phyloP scores from a whole-genome alignment of 2,888 invertebrate genomes.

The Cataglyphis altisquamis region DNA sequence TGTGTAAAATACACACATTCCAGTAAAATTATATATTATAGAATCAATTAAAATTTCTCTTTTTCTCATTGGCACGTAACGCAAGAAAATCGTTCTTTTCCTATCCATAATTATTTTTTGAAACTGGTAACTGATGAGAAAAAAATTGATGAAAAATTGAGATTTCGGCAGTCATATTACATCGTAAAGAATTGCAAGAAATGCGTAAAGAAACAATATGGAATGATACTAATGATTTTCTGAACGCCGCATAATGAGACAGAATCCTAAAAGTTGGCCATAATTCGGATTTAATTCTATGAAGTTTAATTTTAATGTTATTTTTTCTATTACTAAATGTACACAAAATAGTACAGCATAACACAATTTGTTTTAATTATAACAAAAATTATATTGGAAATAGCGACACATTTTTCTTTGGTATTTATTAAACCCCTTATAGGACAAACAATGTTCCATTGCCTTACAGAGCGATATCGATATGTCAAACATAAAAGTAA shows the following conservation, averaged over 20 bases:
- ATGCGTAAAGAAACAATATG: conserved; percentile 13
- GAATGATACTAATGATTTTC: background rate
- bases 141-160: background rate
- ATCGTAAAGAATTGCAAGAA: background rate
- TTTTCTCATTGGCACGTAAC: background rate
- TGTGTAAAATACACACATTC: conserved; percentile 15
- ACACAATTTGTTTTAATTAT: background rate
- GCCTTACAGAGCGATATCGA: background rate
- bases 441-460: no score
- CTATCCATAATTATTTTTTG: background rate
- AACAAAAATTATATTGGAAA: background rate
- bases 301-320: background rate
- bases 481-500: background rate
- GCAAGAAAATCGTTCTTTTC: background rate
- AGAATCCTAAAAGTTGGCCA: background rate
- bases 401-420: background rate
- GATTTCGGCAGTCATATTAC: conserved; percentile 8
- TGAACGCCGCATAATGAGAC: background rate
- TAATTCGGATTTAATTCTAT: conserved; percentile 4
- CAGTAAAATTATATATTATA: conserved; percentile 47
- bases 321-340: background rate
- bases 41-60: background rate
- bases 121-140: background rate
- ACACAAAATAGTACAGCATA: background rate
- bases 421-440: background rate